Base-by-base conservation (phyloP, 2,888 invertebrate species). In the Marasmarcha lunaedactyla region DNA sequence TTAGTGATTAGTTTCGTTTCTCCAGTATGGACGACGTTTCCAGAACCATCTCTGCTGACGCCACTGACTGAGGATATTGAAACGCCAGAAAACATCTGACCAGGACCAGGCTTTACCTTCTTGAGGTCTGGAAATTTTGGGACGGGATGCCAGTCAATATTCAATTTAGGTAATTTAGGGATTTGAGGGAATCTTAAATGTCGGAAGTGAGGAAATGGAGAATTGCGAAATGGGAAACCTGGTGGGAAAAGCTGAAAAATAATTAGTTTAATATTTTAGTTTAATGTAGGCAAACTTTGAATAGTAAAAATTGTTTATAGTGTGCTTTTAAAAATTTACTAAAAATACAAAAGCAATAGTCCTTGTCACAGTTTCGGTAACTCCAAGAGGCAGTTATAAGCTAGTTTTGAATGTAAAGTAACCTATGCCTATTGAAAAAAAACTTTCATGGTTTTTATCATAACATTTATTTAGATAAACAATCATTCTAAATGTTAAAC, bases 1-100 rank as follows among this genome's bases (percentile, higher is more conserved):
- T 63, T 61, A 14, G 51, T 51, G 0, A 57, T 2, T 2, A 63
- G 36, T 7, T 52, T 42, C 13, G 55, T 49, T n/a, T 57, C 59
- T 1, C 59, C 59, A 2, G 46, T 49, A 25, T 37, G 50, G 2
- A 57, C 36, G 0, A 46, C 33, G 1, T 65, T 64, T 0, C 65
- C 66, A 4, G 57, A 44, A 7, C 51, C 42, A 30, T 52, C 63
- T 5, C 35, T 30, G 0, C 30, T 37, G 2, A 47, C 37, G 0
- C 42, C 45, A 14, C 54, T 57, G 1, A 37, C 35, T 0, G 64
- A 52, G 2, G 37, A 47, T 1, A 63, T 49, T 0, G 49, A 25
- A 0, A 64, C 45, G 0, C 60, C 64, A 2, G 44, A 55, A 41
- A 45, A 63, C 1, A 50, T 40, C n/a, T 52, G 49, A 2, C 62